Evolutionary conservation across 2,888 invertebrate genomes (phyloP), one percentile per base, ranked within the genome.

Genomic region (Calliphora vomitoria): DNA sequence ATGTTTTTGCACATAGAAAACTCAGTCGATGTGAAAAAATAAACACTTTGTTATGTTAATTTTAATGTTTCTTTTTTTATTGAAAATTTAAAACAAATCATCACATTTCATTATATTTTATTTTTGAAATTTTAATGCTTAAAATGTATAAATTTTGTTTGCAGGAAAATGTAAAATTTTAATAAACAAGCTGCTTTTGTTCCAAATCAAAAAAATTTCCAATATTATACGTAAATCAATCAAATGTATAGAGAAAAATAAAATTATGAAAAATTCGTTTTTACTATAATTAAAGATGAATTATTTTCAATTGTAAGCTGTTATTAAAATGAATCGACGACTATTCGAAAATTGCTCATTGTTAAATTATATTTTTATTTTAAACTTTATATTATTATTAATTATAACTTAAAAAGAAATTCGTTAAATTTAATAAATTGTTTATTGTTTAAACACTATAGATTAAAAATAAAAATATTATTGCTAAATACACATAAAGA

Each of bases 381-480:
- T 81, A 41, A 25, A 50, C 66, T 81, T 62, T 68, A 44, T 55
- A 31, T 58, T 79, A 31, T 58, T 79, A 50, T 78, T 68, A 44
- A 75, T 75, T 62, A 82, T 80, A 83, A 83, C 80, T 86, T 83
- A 83, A 76, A 25, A 80, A 66, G 62, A 84, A 71, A 72, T 83
- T 76, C 71, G 50, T 76, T 87, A 58, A 72, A 83, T 75, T 86
- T 75, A 80, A 66, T 71, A 74, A 80, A 31, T 58, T 53, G 35
- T 55, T 82, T 74, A 64, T 44, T 31, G 41, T 71, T 82, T 79
- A 64, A 80, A 75, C 64, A 64, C 71, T 74, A 78, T 15, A 79
- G 31, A 69, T 69, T 79, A 72, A 50, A 83, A 50, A 83, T 80
- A 71, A 80, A 78, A 60, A 80, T 86, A 55, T 80, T 79, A 69